Evolutionary conservation across 2,113 vertebrate species (phyloP).

Genomic region (Xyliphius kryptos): DNA sequence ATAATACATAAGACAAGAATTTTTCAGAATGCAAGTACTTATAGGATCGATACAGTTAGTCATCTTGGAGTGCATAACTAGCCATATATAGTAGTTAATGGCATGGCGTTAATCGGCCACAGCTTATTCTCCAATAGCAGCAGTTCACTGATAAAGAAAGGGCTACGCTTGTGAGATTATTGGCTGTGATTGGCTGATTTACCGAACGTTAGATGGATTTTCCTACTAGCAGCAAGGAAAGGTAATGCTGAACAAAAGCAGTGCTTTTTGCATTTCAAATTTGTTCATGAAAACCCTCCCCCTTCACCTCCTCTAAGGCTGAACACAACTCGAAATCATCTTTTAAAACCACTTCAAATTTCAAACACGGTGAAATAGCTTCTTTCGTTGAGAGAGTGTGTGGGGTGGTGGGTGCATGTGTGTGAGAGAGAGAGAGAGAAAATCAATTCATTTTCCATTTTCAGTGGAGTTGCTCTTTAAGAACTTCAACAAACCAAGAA

Average conservation of each 20-base stretch:
- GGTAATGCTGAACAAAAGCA: slow-evolving; percentile 58
- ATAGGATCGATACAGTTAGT: slow-evolving; percentile 56
- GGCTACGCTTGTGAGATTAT: slow-evolving; percentile 34
- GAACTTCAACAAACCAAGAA: slow-evolving; percentile 67
- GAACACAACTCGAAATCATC: slow-evolving; percentile 58
- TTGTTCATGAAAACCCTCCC: slow-evolving; percentile 33
- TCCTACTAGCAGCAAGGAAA: slow-evolving; percentile 57
- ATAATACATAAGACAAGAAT: slow-evolving; percentile 71
- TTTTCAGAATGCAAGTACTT: slow-evolving; percentile 50
- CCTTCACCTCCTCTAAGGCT: slow-evolving; percentile 46
- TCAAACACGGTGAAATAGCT: slow-evolving; percentile 57
- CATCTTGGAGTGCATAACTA: slow-evolving; percentile 50
- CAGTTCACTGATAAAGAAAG: slow-evolving; percentile 49
- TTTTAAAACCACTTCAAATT: slow-evolving; percentile 61
- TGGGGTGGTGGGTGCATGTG: neutral
- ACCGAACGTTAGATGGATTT: slow-evolving; percentile 56
- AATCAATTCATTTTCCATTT: slow-evolving; percentile 71
- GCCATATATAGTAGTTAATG: slow-evolving; percentile 58
- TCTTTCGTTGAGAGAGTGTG: slow-evolving; percentile 18
- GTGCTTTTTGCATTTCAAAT: slow-evolving; percentile 65
- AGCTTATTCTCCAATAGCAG: slow-evolving; percentile 40
- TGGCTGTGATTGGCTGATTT: slow-evolving; percentile 54
- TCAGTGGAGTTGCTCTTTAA: slow-evolving; percentile 67
- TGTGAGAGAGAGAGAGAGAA: slow-evolving; percentile 47
- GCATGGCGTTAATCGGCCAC: slow-evolving; percentile 62